phyloP scores from a whole-genome alignment of 2,113 vertebrate genomes.

The Morone saxatilis region DNA sequence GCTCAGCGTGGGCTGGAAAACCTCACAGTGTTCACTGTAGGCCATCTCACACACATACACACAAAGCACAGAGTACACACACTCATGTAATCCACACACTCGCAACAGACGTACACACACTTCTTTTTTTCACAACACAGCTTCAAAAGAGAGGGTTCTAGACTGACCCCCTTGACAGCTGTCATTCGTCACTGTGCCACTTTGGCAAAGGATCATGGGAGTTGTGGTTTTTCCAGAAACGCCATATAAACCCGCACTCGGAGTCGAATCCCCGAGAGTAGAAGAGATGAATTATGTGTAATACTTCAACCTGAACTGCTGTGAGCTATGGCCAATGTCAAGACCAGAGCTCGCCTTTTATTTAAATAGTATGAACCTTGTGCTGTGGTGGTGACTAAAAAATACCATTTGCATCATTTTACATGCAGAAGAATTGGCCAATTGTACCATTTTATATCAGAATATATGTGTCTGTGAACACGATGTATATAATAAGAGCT shows the following conservation, averaged over 20 bases:
- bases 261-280: background rate
- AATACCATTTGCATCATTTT: constrained; percentile 19
- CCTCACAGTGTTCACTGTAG: constrained; percentile 54
- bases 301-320: constrained; percentile 41
- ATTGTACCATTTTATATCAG: background rate
- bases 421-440: background rate
- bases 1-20: constrained; percentile 65
- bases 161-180: constrained; percentile 41
- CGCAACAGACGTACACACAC: background rate
- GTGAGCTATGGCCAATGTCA: constrained; percentile 30
- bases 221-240: constrained; percentile 48
- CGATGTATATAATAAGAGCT: background rate
- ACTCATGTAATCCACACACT: background rate
- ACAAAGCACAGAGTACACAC: background rate
- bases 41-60: constrained; percentile 17
- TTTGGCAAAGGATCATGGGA: constrained; percentile 59
- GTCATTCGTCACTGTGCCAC: constrained; percentile 42
- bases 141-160: constrained; percentile 36
- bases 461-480: background rate
- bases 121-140: constrained; percentile 49
- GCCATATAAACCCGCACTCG: constrained; percentile 33
- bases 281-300: constrained; percentile 48
- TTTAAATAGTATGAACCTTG: constrained; percentile 1
- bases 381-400: constrained; percentile 20
- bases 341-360: background rate